These are phyloP conservation scores for Encarsia formosa DNA, from an alignment of 2,888 invertebrate genomes.

Conservation along the genomic window DNA sequence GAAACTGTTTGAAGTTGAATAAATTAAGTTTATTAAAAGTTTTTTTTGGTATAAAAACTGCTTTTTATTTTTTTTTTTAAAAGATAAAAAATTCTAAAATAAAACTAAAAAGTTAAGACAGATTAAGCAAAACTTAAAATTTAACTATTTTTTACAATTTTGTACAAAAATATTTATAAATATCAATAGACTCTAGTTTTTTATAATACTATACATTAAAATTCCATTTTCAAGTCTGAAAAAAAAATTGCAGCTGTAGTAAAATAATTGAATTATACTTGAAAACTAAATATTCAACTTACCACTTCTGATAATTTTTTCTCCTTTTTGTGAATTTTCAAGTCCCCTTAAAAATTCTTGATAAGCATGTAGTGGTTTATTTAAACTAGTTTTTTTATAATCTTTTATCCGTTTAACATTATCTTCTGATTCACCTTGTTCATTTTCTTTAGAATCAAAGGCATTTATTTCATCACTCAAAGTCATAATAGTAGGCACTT, in stretches of 20 bases:
- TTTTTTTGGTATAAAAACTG: too few species aligned
- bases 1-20: too few species aligned
- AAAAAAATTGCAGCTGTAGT: slow-evolving; percentile 20
- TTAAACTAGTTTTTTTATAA: slow-evolving; percentile 72
- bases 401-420: slow-evolving; percentile 57
- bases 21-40: too few species aligned
- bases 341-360: slow-evolving; percentile 68
- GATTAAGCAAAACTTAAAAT: too few species aligned
- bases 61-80: too few species aligned
- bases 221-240: slow-evolving; percentile 39
- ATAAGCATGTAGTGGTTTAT: slow-evolving; percentile 65
- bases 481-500: slow-evolving; percentile 69
- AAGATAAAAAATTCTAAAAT: too few species aligned
- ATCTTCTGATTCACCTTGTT: slow-evolving; percentile 47
- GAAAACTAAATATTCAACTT: slow-evolving; percentile 11
- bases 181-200: too few species aligned
- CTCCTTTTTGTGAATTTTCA: slow-evolving; percentile 49
- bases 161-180: too few species aligned
- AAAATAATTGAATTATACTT: not conserved
- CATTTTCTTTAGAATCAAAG: slow-evolving; percentile 55
- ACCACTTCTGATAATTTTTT: slow-evolving; percentile 37
- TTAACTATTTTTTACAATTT: too few species aligned
- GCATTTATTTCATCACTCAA: slow-evolving; percentile 63
- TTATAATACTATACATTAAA: too few species aligned
- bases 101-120: too few species aligned